phyloP scores from a whole-genome alignment of 2,888 invertebrate species.

The Chouioia cunea region DNA sequence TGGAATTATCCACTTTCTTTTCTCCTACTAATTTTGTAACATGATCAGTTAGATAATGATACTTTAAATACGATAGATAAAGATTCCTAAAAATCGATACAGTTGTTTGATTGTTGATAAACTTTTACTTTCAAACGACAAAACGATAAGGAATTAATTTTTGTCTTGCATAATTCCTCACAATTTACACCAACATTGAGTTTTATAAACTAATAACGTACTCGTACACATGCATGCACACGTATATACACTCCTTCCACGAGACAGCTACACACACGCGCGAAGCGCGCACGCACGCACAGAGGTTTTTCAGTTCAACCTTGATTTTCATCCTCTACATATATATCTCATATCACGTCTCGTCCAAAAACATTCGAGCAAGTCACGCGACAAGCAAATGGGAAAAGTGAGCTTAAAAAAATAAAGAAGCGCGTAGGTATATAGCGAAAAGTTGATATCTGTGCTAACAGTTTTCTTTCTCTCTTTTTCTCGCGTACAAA shows the following conservation, averaged over 20 bases:
- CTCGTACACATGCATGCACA: neutral
- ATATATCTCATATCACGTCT: slow-evolving; percentile 12
- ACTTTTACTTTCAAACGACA: too few relatives aligned
- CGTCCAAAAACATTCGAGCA: neutral
- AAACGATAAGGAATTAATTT: too few relatives aligned
- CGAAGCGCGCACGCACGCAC: too few relatives aligned
- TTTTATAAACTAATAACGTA: slow-evolving; percentile 15
- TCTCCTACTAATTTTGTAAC: too few relatives aligned
- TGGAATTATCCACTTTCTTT: too few relatives aligned
- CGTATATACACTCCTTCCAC: slow-evolving; percentile 18
- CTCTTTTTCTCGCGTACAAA: slow-evolving; percentile 40
- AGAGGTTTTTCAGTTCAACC: too few relatives aligned
- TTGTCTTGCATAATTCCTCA: too few relatives aligned
- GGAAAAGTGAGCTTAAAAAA: slow-evolving; percentile 8
- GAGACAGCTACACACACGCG: neutral
- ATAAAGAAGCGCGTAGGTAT: slow-evolving; percentile 16
- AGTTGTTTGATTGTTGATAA: too few relatives aligned
- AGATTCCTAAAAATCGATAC: too few relatives aligned
- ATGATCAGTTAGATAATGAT: too few relatives aligned
- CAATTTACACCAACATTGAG: slow-evolving; percentile 3
- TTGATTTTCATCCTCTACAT: slow-evolving; percentile 11
- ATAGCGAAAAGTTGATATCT: slow-evolving; percentile 49
- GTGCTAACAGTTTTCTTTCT: slow-evolving; percentile 38
- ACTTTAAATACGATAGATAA: too few relatives aligned
- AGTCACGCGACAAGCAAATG: slow-evolving; percentile 43